These are phyloP conservation scores for Gibbula magus DNA, from an alignment of 2,888 invertebrate genomes.

Conservation along the genomic window DNA sequence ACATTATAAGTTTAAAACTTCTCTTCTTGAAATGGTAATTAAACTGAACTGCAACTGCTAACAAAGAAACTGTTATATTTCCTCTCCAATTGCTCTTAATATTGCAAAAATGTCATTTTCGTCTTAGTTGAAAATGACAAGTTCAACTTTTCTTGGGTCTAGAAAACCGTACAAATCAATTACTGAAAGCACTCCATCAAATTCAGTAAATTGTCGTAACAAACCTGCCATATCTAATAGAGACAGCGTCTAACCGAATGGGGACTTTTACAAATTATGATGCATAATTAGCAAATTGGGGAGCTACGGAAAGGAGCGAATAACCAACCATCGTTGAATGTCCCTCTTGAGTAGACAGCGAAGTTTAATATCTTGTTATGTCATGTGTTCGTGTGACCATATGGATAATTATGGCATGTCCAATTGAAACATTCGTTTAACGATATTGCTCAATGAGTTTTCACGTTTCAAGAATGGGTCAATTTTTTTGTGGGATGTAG, in stretches of 20 bases:
- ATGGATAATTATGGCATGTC: too few species aligned
- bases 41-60: slow-evolving; percentile 18
- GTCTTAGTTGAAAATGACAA: slow-evolving; percentile 14
- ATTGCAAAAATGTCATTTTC: slow-evolving; percentile 17
- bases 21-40: slow-evolving; percentile 19
- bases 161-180: slow-evolving; percentile 22
- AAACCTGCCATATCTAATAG: slow-evolving; percentile 13
- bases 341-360: too few species aligned
- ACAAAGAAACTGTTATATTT: slow-evolving; percentile 8
- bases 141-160: slow-evolving; percentile 18
- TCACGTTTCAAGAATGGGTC: too few species aligned
- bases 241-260: not conserved
- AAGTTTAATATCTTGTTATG: too few species aligned
- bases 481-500: too few species aligned
- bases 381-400: too few species aligned
- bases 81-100: slow-evolving; percentile 24
- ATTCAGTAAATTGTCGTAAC: slow-evolving; percentile 20
- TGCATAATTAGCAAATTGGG: not conserved
- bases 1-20: slow-evolving; percentile 9
- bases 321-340: not conserved
- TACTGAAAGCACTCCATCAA: slow-evolving; percentile 25
- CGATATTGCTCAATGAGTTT: too few species aligned
- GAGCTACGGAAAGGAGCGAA: not conserved
- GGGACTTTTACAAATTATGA: slow-evolving; percentile 8
- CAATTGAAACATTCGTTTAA: too few species aligned